These are phyloP conservation scores for Heptranchias perlo DNA, from an alignment of 2,113 vertebrate species.

Conservation along the genomic window DNA sequence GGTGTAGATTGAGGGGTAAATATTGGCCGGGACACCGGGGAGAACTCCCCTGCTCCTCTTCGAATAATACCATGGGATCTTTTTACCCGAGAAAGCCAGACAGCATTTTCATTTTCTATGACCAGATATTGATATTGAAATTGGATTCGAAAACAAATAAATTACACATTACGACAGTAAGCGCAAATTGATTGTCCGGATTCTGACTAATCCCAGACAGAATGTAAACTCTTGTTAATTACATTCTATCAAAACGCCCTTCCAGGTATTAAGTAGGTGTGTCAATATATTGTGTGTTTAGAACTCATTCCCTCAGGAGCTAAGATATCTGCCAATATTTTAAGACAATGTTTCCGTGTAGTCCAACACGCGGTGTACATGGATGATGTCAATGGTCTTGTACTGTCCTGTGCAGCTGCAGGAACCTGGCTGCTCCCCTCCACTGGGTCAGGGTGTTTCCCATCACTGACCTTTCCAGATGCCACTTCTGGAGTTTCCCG, in stretches of 20 bases:
- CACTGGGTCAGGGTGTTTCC: not conserved
- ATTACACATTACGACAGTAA: not conserved
- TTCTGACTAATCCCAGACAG: not conserved
- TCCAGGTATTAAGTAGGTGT: not conserved
- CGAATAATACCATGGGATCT: not conserved
- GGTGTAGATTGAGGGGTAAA: not conserved
- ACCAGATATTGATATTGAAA: not conserved
- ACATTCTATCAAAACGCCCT: not conserved
- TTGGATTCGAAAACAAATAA: not conserved
- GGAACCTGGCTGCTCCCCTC: not conserved
- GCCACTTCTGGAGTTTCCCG: not conserved
- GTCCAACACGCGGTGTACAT: not conserved
- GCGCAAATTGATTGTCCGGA: not conserved
- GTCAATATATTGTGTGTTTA: not conserved
- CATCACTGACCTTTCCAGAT: not conserved
- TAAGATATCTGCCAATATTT: slow-evolving; percentile 3
- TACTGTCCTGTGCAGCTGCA: not conserved
- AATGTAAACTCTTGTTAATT: not conserved
- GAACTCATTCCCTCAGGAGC: not conserved
- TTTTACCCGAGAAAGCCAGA: not conserved
- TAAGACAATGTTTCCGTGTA: not conserved
- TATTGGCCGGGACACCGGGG: not conserved
- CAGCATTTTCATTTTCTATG: not conserved
- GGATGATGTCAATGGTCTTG: not conserved
- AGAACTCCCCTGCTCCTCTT: not conserved